Base-by-base conservation (phyloP, 1,140 invertebrate genomes). In the Mizuhopecten yessoensis region DNA sequence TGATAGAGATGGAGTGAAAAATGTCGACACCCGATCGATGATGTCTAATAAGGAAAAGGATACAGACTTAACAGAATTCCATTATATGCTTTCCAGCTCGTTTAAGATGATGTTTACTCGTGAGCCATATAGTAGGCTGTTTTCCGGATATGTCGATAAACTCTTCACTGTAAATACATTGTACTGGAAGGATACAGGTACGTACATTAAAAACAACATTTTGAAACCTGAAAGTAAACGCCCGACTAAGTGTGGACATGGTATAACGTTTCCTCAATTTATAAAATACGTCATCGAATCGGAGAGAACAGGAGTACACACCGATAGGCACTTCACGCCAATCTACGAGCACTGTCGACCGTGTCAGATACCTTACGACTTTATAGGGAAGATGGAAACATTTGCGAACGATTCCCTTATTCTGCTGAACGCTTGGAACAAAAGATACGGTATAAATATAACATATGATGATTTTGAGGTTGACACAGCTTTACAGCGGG, bases 321-420 rank as follows among this genome's bases (percentile, higher is more conserved):
- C 86, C 3, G 89, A 94, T 42, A 57, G 86, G 0, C 94, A 94
- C 86, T 94, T 94, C 87, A 90, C 86, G 13, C 93, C 94, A 0
- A 91, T 93, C 87, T 90, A 90, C 33, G 89, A 91, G 39, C 88
- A 91, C 20, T 94, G 94, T 86, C 34, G 86, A 20, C 93, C 93
- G 5, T 94, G 94, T 88, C 45, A 92, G 49, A 92, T 94, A 15
- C 33, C 91, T 33, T 94, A 94, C 86, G 89, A 94, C 86, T 91
- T 93, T n/a, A 92, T 94, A 15, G 93, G 92, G 0, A 93, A 92
- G 87, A 87, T 94, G 87, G 94, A 94, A 90, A 90, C 92, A 75
- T 92, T 94, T 87, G 89, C 45, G 75, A 86, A 93, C 0, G 94
- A 94, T 36, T 88, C 91, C 0, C 13, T 90, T 5, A 90, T 45